These are phyloP conservation scores for Diadema setosum DNA, from an alignment of 35 echinoderm and acorn worm species.

Conservation along the genomic window DNA sequence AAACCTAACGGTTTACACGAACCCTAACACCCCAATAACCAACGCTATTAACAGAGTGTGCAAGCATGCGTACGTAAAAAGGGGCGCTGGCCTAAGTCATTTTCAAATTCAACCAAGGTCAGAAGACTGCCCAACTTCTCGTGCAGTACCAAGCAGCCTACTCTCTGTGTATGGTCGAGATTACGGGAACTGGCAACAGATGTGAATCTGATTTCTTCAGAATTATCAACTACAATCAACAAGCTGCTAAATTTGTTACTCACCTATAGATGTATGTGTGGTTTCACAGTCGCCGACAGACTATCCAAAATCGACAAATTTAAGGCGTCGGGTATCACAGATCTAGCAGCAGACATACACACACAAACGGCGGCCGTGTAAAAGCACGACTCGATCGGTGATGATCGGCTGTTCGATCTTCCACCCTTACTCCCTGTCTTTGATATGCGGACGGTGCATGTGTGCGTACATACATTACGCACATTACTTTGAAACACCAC, in stretches of 20 bases:
- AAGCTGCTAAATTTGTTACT: not conserved
- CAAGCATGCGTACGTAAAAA: not conserved
- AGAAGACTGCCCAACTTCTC: not conserved
- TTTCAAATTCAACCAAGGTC: conserved; percentile 11
- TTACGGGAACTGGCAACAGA: too few relatives aligned
- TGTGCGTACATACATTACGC: too few relatives aligned
- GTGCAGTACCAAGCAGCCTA: too few relatives aligned
- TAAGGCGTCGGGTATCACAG: not conserved
- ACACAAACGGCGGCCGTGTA: not conserved
- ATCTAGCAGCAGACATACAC: not conserved
- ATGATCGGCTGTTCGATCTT: not conserved
- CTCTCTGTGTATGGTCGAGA: too few relatives aligned
- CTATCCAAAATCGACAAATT: not conserved
- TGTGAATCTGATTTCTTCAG: too few relatives aligned
- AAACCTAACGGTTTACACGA: too few relatives aligned
- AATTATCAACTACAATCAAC: too few relatives aligned
- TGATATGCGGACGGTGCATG: too few relatives aligned
- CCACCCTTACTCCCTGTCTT: not conserved
- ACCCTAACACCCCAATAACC: too few relatives aligned
- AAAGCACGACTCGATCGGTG: not conserved
- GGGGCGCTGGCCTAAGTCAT: conserved; percentile 3
- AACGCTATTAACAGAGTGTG: too few relatives aligned
- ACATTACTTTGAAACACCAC: too few relatives aligned
- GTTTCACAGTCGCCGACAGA: not conserved
- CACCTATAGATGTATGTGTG: not conserved